phyloP scores from a whole-genome alignment of 2,113 vertebrate genomes.

The Pyrgilauda ruficollis region DNA sequence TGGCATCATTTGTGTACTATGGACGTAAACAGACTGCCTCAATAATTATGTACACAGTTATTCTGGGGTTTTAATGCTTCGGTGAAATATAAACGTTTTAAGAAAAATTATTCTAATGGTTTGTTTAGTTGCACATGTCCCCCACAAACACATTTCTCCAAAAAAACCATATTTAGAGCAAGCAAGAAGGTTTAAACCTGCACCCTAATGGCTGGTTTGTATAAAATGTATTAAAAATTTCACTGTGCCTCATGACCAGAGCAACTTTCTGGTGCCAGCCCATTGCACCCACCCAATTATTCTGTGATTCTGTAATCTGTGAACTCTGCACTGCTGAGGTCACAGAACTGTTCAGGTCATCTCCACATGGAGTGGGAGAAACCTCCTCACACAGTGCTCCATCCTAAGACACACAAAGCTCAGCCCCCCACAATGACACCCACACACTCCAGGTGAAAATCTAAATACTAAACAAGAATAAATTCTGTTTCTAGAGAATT shows the following conservation, averaged over 20 bases:
- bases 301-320: too few species aligned
- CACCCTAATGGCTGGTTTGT: neutral
- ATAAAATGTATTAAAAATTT: neutral
- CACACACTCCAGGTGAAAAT: neutral
- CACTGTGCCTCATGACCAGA: neutral
- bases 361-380: neutral
- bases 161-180: neutral
- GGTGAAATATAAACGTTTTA: neutral
- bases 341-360: neutral
- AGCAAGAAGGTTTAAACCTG: neutral
- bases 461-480: neutral
- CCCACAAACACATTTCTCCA: neutral
- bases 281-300: neutral
- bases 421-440: neutral
- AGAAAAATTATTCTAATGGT: neutral
- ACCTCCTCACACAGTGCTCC: neutral
- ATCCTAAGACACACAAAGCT: neutral
- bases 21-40: neutral
- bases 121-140: neutral
- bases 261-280: neutral
- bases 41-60: fast-evolving
- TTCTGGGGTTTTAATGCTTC: neutral
- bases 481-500: neutral
- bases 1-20: fast-evolving
- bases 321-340: neutral